Conservation (phyloP, 2,797 vertebrate genomes). For the Microtus agrestis region DNA sequence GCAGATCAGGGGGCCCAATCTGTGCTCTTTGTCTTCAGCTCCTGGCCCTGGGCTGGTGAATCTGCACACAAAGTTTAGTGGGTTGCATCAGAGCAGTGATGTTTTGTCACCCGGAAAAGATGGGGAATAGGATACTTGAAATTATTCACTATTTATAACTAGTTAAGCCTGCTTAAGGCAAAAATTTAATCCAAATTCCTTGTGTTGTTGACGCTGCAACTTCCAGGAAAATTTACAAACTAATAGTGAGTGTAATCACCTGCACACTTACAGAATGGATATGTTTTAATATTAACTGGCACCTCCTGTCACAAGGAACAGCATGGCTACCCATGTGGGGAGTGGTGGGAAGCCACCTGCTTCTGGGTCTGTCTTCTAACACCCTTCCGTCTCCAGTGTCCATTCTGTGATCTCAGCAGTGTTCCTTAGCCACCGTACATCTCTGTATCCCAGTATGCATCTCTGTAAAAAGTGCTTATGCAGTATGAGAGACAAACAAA, state of each 20-base stretch:
- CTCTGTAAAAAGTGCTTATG: constrained; percentile 13
- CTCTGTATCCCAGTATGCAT: neutral
- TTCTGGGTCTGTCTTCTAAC: neutral
- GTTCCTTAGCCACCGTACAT: neutral
- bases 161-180: constrained; percentile 8
- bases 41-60: neutral
- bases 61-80: neutral
- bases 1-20: neutral
- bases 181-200: constrained; percentile 25
- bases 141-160: constrained; percentile 5
- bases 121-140: neutral
- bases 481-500: neutral
- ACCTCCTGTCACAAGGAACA: constrained; percentile 4
- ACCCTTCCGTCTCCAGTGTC: neutral
- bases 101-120: neutral
- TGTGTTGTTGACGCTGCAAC: neutral
- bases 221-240: constrained; percentile 37
- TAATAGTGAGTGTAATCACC: neutral
- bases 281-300: neutral
- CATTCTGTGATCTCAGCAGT: neutral
- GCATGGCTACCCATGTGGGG: neutral
- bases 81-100: neutral
- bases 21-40: neutral
- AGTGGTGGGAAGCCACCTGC: neutral
- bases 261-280: neutral